Base-by-base conservation (phyloP, 2,113 vertebrate species). In the Aythya baeri region DNA sequence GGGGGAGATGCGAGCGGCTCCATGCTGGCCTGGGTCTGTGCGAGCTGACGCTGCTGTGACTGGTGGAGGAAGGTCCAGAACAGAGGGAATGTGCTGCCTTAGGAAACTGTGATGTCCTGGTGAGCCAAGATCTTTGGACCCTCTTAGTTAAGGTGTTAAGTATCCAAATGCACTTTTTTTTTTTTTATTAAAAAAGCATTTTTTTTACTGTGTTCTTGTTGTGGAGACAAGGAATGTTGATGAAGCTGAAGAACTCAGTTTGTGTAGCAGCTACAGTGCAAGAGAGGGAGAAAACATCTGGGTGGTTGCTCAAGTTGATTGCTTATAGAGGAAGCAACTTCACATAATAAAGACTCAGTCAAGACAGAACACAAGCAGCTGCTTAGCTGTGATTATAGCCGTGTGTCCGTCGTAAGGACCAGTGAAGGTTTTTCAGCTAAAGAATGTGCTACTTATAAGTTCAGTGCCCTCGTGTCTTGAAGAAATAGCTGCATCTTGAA, bases 351-450 rank as follows among this genome's bases (percentile, higher is more conserved):
- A 67, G 50, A 70, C 55, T 49, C 84, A 96, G 79, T 89, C 25
- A 67, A 91, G 75, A 88, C 21, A 46, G 82, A 95, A 76, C 94
- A 63, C 46, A 34, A 80, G 91, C 91, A 94, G 89, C 91, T 93
- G 90, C 85, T 91, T 65, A 68, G 68, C 95, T 67, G 85, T 88
- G 75, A 86, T 88, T 88, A n/a, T 3, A 72, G 57, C 83, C 86
- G 4, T n/a, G 29, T 80, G 73, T 72, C 90, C 73, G 16, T 91
- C 70, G 13, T 7, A 62, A 81, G 80, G 57, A 65, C 61, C 43
- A 27, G 65, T 81, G 61, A 34, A 81, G 68, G 44, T 86, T 54
- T 87, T 80, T 63, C 41, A 93, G 72, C 61, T 88, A 14, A 50
- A 77, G 27, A 68, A 66, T 5, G 32, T 15, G 61, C 58, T 90